Conservation (phyloP, 2,888 invertebrate species). For the Tanytarsus gracilentus region DNA sequence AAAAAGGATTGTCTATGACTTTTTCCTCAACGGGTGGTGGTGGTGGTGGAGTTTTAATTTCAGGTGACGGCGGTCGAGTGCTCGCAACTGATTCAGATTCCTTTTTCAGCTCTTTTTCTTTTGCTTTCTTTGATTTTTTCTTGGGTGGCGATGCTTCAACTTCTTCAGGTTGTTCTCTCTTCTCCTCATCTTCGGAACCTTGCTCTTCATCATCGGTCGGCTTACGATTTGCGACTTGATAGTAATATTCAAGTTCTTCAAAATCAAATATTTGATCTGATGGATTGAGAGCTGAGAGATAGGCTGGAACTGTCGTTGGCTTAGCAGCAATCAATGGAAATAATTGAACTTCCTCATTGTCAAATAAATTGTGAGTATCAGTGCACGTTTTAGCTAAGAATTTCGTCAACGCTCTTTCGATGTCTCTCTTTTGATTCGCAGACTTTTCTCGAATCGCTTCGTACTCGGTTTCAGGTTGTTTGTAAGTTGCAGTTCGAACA, state of each 20-base stretch:
- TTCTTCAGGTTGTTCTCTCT: not conserved
- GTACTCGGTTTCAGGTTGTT: slow-evolving; percentile 93
- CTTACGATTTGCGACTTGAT: slow-evolving; percentile 54
- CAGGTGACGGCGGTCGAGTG: not conserved
- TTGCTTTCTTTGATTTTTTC: not conserved
- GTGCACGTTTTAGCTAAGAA: slow-evolving; percentile 76
- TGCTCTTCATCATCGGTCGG: slow-evolving; percentile 32
- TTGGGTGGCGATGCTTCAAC: not conserved
- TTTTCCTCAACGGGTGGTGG: not conserved
- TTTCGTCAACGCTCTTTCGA: slow-evolving; percentile 85
- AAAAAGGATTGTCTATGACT: slow-evolving; percentile 11
- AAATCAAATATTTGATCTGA: slow-evolving; percentile 92
- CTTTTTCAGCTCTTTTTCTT: not conserved
- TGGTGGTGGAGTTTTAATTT: not conserved
- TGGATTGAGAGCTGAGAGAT: slow-evolving; percentile 76
- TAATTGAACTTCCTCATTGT: slow-evolving; percentile 77
- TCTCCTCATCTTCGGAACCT: slow-evolving; percentile 14
- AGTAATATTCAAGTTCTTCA: slow-evolving; percentile 70
- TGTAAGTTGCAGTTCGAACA: slow-evolving; percentile 91
- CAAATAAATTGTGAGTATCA: slow-evolving; percentile 80
- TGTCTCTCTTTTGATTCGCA: slow-evolving; percentile 85
- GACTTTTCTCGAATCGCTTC: slow-evolving; percentile 92
- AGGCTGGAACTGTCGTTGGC: slow-evolving; percentile 64
- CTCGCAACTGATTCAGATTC: not conserved
- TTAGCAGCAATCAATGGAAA: slow-evolving; percentile 87